Conservation (phyloP, 2,888 invertebrate genomes). For the Dorcus parallelipipedus region DNA sequence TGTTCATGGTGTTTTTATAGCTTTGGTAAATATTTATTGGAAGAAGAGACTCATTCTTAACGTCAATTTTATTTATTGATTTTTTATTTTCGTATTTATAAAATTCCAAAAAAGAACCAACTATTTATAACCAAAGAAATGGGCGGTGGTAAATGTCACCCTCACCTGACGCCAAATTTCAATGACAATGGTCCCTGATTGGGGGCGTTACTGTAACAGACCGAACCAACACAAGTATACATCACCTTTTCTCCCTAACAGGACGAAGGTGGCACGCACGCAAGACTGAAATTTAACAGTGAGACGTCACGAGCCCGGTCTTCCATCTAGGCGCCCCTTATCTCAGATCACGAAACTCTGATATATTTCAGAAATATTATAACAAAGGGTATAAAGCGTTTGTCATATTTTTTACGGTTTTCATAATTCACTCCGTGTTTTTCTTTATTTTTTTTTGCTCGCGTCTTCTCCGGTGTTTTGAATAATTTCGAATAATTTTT, state of each 20-base stretch:
- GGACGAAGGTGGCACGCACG: conserved; percentile 7
- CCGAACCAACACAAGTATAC: conserved; percentile 18
- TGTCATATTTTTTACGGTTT: conserved; percentile 49
- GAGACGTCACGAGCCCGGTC: conserved; percentile 1
- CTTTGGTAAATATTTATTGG: too few species aligned
- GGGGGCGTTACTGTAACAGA: conserved; percentile 30
- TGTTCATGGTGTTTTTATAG: too few species aligned
- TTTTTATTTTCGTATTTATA: too few species aligned
- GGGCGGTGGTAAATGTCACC: conserved; percentile 25
- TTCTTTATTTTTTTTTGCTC: conserved; percentile 21
- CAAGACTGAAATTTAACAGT: conserved; percentile 9
- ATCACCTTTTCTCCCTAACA: conserved; percentile 7
- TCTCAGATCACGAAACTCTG: conserved; percentile 38
- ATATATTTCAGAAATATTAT: conserved; percentile 45
- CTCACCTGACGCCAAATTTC: conserved; percentile 41
- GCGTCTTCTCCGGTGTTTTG: conserved; percentile 36
- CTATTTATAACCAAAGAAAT: not conserved
- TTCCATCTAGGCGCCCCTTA: conserved; percentile 38
- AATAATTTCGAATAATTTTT: conserved; percentile 48
- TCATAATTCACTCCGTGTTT: conserved; percentile 42
- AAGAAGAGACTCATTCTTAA: too few species aligned
- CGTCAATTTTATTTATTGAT: too few species aligned
- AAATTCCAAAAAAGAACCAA: not conserved
- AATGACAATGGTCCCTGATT: conserved; percentile 43
- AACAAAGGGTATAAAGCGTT: conserved; percentile 46